Conservation (phyloP, 2,888 invertebrate genomes). For the Calephelis perditalis region DNA sequence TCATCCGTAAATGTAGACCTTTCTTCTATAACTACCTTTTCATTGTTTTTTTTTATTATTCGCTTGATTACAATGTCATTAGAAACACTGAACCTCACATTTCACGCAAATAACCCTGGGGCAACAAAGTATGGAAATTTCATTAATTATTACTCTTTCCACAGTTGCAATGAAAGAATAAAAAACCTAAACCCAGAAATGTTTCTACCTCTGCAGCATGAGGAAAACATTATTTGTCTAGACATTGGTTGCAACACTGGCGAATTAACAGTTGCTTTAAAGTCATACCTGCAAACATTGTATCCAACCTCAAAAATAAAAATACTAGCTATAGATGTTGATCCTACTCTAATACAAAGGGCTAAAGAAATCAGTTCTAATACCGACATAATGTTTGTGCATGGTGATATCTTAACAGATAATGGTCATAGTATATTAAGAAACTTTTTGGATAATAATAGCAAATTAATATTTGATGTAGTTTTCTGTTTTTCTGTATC, state of each 20-base stretch:
- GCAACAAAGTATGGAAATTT: constrained; percentile 90
- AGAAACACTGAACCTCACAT: constrained; percentile 34
- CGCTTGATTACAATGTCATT: not conserved
- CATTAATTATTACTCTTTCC: constrained; percentile 91
- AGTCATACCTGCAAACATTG: constrained; percentile 65
- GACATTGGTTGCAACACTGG: constrained; percentile 91
- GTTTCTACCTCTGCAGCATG: constrained; percentile 41
- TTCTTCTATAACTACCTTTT: not conserved
- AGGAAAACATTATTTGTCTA: constrained; percentile 68
- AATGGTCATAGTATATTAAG: constrained; percentile 50
- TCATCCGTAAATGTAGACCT: too few species aligned
- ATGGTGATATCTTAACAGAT: constrained; percentile 79
- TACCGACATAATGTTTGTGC: constrained; percentile 71
- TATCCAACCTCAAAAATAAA: constrained; percentile 49
- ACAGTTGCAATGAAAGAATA: constrained; percentile 83
- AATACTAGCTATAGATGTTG: constrained; percentile 87
- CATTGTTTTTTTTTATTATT: not conserved
- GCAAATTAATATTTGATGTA: constrained; percentile 78
- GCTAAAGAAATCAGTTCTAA: constrained; percentile 75
- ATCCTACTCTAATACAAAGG: constrained; percentile 82
- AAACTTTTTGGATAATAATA: constrained; percentile 59
- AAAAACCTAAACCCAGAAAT: constrained; percentile 70
- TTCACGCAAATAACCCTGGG: constrained; percentile 82
- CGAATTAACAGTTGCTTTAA: constrained; percentile 81
- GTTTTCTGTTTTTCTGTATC: constrained; percentile 90